Evolutionary conservation across 2,797 vertebrate species (phyloP), one percentile per base, ranked within the genome.

Genomic region (Sebastiscus albofasciatus): DNA sequence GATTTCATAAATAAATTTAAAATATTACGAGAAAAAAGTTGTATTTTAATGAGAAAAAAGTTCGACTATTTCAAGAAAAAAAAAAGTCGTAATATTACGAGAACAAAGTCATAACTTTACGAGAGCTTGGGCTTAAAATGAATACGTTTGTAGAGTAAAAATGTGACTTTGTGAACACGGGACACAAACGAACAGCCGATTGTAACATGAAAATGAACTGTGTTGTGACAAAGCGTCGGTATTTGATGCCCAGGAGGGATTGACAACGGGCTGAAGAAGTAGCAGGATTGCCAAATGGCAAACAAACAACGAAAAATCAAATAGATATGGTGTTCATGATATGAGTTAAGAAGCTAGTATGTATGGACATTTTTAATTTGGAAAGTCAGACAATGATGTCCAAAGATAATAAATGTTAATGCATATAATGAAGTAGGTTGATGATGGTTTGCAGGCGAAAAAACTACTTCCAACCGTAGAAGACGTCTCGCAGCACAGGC

Each of bases 401-500:
- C 29, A 36, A 34, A 27, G 27, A 29, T 13, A 20, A 14, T 65
- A 60, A 34, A 46, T 8, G n/a, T 33, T 9, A 5, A 62, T 31
- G 16, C 22, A 2, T 22, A 2, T 55, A 26, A 70, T 22, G 11
- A 59, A 22, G 31, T 14, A 16, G 8, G 1, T 5, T 62, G 5
- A 31, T 42, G 24, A 11, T 72, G 26, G 58, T 61, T 46, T 67
- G 42, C 36, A 66, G 72, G 72, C 34, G 33, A 24, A 71, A 16
- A 54, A 24, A 29, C 22, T 20, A 49, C 74, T 67, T 64, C 33
- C 22, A 72, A 20, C 58, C 3, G 5, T 9, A 8, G n/a, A 67
- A 75, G 75, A 62, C 12, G 4, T 70, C 73, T 52, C 20, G 36
- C 83, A 80, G 27, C 54, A 13, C 79, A 78, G 24, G 67, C 75